Evolutionary conservation across 2,797 vertebrate species (phyloP).

Genomic region (Syncerus caffer): DNA sequence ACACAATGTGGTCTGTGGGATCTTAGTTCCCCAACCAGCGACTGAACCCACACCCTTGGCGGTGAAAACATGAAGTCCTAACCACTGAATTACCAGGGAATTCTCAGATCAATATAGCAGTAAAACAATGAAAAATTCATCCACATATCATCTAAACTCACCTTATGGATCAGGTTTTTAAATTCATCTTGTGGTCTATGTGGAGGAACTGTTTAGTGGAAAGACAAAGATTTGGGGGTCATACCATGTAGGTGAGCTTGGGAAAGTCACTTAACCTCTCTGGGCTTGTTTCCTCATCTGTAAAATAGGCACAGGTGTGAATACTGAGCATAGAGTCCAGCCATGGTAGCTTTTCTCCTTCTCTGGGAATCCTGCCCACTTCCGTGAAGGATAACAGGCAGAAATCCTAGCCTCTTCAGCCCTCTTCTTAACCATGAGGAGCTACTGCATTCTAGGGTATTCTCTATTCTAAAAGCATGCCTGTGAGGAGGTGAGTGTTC

Average conservation of each 20-base stretch:
- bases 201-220: neutral
- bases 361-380: neutral
- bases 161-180: neutral
- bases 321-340: neutral
- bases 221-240: neutral
- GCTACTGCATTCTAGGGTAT: neutral
- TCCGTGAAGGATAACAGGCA: neutral
- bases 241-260: neutral
- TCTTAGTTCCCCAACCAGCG: neutral
- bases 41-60: neutral
- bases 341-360: neutral
- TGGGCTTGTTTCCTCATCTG: neutral
- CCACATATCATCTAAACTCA: neutral
- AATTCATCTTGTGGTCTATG: neutral
- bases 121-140: neutral
- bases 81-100: neutral
- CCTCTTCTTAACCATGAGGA: neutral
- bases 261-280: neutral
- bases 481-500: neutral
- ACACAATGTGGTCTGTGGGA: neutral
- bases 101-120: neutral
- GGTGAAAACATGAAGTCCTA: neutral
- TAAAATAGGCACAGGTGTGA: neutral
- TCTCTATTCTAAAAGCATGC: neutral
- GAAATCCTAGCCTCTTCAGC: neutral